Evolutionary conservation across 1,140 invertebrate species (phyloP).

Genomic region (Dendrolimus punctatus): DNA sequence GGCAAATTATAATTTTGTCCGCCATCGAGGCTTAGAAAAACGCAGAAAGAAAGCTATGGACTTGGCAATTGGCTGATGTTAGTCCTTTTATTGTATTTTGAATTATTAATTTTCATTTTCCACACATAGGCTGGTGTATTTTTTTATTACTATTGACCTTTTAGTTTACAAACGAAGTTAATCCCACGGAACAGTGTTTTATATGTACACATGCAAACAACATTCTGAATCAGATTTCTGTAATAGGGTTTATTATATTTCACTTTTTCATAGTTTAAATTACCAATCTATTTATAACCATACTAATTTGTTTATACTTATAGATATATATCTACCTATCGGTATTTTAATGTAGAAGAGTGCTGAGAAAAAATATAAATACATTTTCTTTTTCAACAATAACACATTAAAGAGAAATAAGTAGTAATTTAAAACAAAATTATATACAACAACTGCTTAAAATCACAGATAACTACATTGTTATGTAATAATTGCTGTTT

Average conservation of each 20-base stretch:
- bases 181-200: too few species aligned
- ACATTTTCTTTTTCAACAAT: not conserved
- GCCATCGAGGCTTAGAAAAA: slow-evolving; percentile 9
- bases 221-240: too few species aligned
- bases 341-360: not conserved
- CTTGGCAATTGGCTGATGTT: slow-evolving; percentile 21
- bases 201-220: too few species aligned
- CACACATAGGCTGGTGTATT: slow-evolving; percentile 13
- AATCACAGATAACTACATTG: too few species aligned
- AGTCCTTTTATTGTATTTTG: slow-evolving; percentile 15
- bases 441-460: too few species aligned
- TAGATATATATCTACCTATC: not conserved
- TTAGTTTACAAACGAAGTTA: too few species aligned
- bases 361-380: not conserved
- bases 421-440: too few species aligned
- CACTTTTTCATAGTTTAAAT: slow-evolving; percentile 1
- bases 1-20: too few species aligned
- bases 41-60: slow-evolving; percentile 21
- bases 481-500: too few species aligned
- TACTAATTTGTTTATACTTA: too few species aligned
- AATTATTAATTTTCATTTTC: slow-evolving; percentile 17
- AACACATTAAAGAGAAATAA: not conserved
- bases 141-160: not conserved
- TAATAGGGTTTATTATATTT: not conserved
- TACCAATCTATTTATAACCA: too few species aligned